These are phyloP conservation scores for Ophion slaviceki DNA, from an alignment of 2,888 invertebrate species.

Conservation along the genomic window DNA sequence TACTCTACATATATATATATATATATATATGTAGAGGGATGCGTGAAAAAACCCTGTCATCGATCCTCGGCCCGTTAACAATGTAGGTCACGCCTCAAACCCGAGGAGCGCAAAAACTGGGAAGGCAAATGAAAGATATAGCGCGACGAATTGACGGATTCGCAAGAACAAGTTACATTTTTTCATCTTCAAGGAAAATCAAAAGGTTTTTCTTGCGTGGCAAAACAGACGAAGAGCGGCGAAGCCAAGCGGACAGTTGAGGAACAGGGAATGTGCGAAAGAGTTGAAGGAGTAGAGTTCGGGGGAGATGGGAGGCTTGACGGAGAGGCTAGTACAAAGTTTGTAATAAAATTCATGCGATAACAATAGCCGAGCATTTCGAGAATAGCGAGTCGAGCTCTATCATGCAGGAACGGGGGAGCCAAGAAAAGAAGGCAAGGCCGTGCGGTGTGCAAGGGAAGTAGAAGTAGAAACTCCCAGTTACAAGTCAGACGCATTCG, in stretches of 20 bases:
- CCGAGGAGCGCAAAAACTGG: not conserved
- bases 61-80: not conserved
- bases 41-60: not conserved
- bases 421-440: conserved; percentile 35
- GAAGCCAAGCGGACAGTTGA: not conserved
- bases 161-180: not conserved
- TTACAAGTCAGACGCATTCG: conserved; percentile 45
- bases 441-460: not conserved
- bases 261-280: not conserved
- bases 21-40: no score
- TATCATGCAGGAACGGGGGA: conserved; percentile 23
- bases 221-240: not conserved
- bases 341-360: conserved; percentile 44
- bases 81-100: conserved; percentile 9
- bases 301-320: not conserved
- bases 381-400: conserved; percentile 33
- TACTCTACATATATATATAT: no score
- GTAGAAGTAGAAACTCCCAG: conserved; percentile 49
- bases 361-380: conserved; percentile 42
- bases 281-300: not conserved
- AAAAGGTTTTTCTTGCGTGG: not conserved
- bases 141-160: not conserved
- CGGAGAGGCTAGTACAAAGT: conserved; percentile 11
- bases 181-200: conserved; percentile 14
- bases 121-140: not conserved